Evolutionary conservation across 2,888 invertebrate species (phyloP).

Genomic region (Stenurella melanura): DNA sequence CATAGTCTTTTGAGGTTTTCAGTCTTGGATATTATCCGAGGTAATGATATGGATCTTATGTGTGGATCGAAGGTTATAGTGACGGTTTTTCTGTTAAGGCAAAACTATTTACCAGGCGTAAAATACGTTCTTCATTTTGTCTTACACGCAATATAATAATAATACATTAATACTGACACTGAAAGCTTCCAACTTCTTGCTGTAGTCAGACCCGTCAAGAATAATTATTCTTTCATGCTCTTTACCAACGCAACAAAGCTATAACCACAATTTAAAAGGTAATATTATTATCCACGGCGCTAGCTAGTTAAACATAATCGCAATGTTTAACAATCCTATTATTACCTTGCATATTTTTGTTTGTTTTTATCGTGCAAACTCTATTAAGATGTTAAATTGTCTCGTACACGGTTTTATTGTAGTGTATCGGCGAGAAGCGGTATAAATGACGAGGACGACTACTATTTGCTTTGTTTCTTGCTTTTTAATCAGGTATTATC

Average conservation of each 20-base stretch:
- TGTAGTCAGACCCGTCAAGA: not conserved
- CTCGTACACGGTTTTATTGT: not conserved
- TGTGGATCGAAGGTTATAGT: no score
- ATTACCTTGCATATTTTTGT: not conserved
- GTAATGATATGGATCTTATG: no score
- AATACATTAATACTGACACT: no score
- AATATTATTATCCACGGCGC: not conserved
- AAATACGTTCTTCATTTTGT: no score
- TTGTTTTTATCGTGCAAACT: not conserved
- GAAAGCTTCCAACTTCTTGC: not conserved
- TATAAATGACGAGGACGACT: not conserved
- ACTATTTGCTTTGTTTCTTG: not conserved
- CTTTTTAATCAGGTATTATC: not conserved
- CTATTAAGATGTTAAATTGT: constrained; percentile 7
- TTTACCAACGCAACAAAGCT: not conserved
- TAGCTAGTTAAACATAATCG: constrained; percentile 7
- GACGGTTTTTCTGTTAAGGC: no score
- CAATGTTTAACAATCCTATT: not conserved
- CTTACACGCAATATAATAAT: no score
- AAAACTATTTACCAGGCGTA: no score
- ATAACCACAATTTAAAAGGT: not conserved
- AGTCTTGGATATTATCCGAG: no score
- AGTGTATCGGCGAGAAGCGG: not conserved
- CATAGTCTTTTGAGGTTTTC: no score
- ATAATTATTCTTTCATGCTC: not conserved